Conservation (phyloP, 53 echinoderm and acorn worm genomes). For the Zoroaster sp. region DNA sequence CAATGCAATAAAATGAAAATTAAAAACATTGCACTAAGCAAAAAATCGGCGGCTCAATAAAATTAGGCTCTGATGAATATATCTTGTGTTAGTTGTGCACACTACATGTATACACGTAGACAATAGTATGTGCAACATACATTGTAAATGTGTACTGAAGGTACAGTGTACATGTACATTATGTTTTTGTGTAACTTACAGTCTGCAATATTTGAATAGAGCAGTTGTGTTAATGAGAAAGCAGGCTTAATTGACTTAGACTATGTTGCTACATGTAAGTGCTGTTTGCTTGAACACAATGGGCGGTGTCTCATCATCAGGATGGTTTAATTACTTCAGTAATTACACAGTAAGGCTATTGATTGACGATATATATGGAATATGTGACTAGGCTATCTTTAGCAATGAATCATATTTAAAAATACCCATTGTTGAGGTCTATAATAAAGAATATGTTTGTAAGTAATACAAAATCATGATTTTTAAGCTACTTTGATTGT, state of each 20-base stretch:
- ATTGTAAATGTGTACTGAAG: no score
- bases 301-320: not conserved
- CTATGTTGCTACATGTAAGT: constrained; percentile 5
- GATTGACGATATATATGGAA: not conserved
- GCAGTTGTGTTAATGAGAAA: constrained; percentile 1
- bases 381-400: not conserved
- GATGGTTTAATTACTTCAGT: constrained; percentile 33
- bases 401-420: not conserved
- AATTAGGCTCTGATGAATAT: no score
- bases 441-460: no score
- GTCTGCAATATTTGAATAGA: not conserved
- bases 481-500: no score
- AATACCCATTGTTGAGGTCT: not conserved
- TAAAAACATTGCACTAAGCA: no score
- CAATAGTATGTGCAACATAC: no score
- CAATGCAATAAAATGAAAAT: no score
- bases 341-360: not conserved
- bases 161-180: no score
- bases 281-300: not conserved
- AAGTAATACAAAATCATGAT: no score
- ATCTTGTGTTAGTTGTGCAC: no score
- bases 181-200: not conserved
- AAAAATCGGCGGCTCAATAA: no score
- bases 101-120: no score
- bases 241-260: not conserved